Evolutionary conservation across 2,888 invertebrate species (phyloP), one percentile per base, ranked within the genome.

Genomic region (Graphium colonna): DNA sequence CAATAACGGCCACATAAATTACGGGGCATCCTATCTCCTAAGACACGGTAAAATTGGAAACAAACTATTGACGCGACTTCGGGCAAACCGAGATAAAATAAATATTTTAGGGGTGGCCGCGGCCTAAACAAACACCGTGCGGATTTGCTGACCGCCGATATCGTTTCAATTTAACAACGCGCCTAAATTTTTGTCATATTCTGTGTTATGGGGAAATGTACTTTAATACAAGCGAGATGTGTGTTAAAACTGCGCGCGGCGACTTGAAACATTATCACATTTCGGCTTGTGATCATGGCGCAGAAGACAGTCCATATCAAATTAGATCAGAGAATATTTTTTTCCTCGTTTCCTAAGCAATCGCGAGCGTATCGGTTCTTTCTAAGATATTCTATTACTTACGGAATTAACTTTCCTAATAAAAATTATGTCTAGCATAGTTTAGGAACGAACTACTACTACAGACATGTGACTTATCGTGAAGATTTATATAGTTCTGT

Each of bases 111-210:
- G 36, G 89, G 89, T 86, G 87, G 88, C 77, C 82, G 78, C 79
- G 82, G 79, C 88, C 89, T 89, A 88, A 88, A 87, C 84, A 88
- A 88, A 89, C 89, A 89, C 69, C 75, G 75, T 73, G 77, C 75
- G 80, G 85, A 87, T 88, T 89, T 87, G 89, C 89, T 86, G 89
- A 88, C 89, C 86, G 86, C 67, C 82, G 88, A 86, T 87, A 86
- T 85, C 85, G 81, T 86, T 88, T 87, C 87, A 87, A 87, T 89
- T 88, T 89, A 86, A 88, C n/a, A n/a, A n/a, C 86, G 82, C 82
- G 77, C 72, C 77, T 80, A 86, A 85, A 81, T 89, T 84, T n/a
- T 88, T 81, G 82, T 86, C 83, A 82, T 73, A 64, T 67, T 46
- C 49, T 51, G 56, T 60, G n/a, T 56, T 64, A 67, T 64, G 71